phyloP scores from a whole-genome alignment of 2,797 vertebrate genomes.

The Hipposideros larvatus region DNA sequence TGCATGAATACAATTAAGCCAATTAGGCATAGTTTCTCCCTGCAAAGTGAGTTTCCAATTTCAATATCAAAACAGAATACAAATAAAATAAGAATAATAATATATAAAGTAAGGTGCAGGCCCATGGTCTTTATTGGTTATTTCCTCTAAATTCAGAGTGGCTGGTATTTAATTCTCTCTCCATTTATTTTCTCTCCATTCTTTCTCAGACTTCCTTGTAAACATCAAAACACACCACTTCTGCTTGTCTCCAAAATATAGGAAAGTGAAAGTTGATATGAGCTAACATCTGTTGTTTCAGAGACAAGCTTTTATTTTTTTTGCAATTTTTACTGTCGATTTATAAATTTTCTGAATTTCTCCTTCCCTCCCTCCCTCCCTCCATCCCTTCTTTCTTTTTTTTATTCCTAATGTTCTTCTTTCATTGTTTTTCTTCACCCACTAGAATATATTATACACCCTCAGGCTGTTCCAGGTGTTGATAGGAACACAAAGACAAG shows the following conservation, averaged over 20 bases:
- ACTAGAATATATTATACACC: neutral
- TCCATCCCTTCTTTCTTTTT: neutral
- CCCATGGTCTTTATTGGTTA: neutral
- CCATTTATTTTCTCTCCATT: neutral
- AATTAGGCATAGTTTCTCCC: neutral
- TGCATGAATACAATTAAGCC: neutral
- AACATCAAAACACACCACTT: neutral
- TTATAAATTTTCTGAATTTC: neutral
- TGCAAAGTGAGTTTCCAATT: constrained; percentile 17
- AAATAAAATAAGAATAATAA: neutral
- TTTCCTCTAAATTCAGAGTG: neutral
- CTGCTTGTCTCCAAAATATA: neutral
- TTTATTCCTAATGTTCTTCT: neutral
- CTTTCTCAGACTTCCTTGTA: neutral
- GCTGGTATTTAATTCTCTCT: neutral
- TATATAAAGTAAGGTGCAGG: neutral
- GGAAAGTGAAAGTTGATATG: neutral
- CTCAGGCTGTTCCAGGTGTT: neutral
- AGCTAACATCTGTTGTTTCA: neutral
- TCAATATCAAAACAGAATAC: neutral
- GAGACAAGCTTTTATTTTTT: neutral
- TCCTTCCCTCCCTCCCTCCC: neutral
- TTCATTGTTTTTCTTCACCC: neutral
- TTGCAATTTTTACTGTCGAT: neutral
- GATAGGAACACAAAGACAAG: neutral